These are phyloP conservation scores for Apostichopus californicus DNA, from an alignment of 35 echinoderm and acorn worm species.

Conservation along the genomic window DNA sequence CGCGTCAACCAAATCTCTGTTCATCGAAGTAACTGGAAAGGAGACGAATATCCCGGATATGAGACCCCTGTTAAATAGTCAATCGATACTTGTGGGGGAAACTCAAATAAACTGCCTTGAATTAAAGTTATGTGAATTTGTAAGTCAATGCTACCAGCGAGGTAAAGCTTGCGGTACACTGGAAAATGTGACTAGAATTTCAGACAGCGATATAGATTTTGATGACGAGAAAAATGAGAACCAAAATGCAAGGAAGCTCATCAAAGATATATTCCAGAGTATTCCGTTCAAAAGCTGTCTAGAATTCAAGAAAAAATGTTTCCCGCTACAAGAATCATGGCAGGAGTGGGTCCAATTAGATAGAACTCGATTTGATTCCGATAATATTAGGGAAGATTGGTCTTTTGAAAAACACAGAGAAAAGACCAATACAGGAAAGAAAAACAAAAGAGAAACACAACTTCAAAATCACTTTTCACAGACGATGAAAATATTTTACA, in stretches of 20 bases:
- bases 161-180: not conserved
- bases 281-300: not conserved
- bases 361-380: not conserved
- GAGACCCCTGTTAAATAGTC: not conserved
- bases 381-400: not conserved
- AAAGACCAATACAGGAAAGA: not conserved
- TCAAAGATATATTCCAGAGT: not conserved
- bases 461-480: slow-evolving; percentile 11
- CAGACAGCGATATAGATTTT: not conserved
- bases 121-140: not conserved
- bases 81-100: not conserved
- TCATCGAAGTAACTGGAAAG: not conserved
- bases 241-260: not conserved
- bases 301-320: slow-evolving; percentile 23
- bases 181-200: not conserved
- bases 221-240: not conserved
- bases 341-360: slow-evolving; percentile 35
- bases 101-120: not conserved
- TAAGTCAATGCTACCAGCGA: not conserved
- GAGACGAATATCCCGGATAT: not conserved
- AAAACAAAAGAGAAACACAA: not conserved
- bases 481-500: not conserved
- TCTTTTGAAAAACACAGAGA: slow-evolving; percentile 17
- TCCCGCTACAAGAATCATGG: not conserved
- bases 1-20: not conserved